Conservation (phyloP, 2,888 invertebrate genomes). For the Pogonocherus hispidulus region DNA sequence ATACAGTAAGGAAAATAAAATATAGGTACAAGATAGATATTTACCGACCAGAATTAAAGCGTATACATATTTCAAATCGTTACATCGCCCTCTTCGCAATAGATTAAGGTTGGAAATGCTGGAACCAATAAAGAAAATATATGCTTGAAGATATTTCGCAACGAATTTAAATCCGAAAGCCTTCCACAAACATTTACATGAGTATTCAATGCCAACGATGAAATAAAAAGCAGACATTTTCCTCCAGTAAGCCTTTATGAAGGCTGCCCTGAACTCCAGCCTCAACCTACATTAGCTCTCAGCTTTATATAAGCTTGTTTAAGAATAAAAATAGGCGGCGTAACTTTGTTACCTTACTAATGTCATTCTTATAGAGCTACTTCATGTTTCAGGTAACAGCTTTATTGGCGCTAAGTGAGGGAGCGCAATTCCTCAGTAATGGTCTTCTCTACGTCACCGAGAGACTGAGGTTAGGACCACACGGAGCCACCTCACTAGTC, state of each 20-base stretch:
- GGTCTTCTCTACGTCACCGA: slow-evolving; percentile 78
- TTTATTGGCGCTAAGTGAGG: slow-evolving; percentile 75
- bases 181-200: slow-evolving; percentile 13
- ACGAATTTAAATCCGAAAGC: slow-evolving; percentile 8
- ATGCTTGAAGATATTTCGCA: slow-evolving; percentile 7
- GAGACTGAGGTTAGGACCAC: slow-evolving; percentile 75
- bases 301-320: not conserved
- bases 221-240: slow-evolving; percentile 2
- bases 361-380: slow-evolving; percentile 5
- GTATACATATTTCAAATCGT: not conserved
- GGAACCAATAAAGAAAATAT: slow-evolving; percentile 21
- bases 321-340: slow-evolving; percentile 12
- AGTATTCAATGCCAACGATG: slow-evolving; percentile 9
- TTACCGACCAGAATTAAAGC: not conserved
- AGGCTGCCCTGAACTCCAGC: not conserved
- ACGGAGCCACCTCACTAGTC: slow-evolving; percentile 77
- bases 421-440: slow-evolving; percentile 77
- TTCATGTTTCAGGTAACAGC: slow-evolving; percentile 73
- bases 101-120: not conserved
- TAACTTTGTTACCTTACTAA: slow-evolving; percentile 13
- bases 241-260: not conserved
- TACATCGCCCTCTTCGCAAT: not conserved
- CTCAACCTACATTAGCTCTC: not conserved
- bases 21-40: too few relatives aligned
- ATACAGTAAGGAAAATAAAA: too few relatives aligned